phyloP scores from a whole-genome alignment of 2,888 invertebrate species.

The Malacosoma neustria region DNA sequence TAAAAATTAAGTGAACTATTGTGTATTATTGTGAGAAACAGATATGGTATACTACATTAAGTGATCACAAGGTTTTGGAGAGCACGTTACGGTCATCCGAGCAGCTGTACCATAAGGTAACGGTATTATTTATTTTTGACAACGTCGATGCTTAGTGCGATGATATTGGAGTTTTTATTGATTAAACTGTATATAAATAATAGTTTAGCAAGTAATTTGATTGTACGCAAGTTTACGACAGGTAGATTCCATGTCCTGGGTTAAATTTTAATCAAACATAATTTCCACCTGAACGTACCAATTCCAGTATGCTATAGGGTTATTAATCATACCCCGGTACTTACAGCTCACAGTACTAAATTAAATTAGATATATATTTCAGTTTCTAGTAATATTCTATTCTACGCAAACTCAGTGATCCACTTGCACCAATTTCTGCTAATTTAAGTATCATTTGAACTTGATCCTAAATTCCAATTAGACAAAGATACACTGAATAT shows the following conservation, averaged over 20 bases:
- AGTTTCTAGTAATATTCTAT: too few relatives aligned
- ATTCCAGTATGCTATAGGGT: background rate
- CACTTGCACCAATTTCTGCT: background rate
- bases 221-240: background rate
- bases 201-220: background rate
- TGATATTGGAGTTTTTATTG: conserved; percentile 25
- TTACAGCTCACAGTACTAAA: too few relatives aligned
- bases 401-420: too few relatives aligned
- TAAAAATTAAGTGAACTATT: conserved; percentile 38
- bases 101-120: conserved; percentile 56
- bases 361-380: too few relatives aligned
- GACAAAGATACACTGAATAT: background rate
- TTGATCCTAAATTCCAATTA: background rate
- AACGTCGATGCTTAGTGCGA: conserved; percentile 47
- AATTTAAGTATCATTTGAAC: background rate
- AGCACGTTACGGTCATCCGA: conserved; percentile 27
- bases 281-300: background rate
- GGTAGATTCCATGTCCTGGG: background rate
- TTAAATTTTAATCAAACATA: background rate
- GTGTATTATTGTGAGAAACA: conserved; percentile 25
- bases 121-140: conserved; percentile 66
- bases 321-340: too few relatives aligned
- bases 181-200: conserved; percentile 9
- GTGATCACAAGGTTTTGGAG: conserved; percentile 25
- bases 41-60: conserved; percentile 45